Conservation (phyloP, 2,113 vertebrate genomes). For the Oncorhynchus masou region DNA sequence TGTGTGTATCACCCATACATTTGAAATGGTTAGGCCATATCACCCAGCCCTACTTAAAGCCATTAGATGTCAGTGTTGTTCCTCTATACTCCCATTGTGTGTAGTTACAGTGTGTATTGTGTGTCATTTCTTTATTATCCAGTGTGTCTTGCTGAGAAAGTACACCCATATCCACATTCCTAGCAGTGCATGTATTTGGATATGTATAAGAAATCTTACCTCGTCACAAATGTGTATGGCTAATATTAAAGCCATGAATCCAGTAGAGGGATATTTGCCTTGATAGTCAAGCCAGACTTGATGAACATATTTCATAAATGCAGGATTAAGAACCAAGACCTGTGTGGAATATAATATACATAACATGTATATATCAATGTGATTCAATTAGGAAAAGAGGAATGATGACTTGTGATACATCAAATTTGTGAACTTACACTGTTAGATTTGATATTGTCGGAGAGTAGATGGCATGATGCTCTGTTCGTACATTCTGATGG, state of each 20-base stretch:
- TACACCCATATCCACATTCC: not conserved
- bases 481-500: too few species aligned
- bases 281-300: too few species aligned
- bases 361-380: not conserved
- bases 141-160: not conserved
- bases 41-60: not conserved
- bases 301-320: too few species aligned
- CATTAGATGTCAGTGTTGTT: not conserved
- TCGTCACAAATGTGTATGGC: slow-evolving; percentile 51
- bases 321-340: too few species aligned
- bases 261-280: slow-evolving; percentile 32
- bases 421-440: too few species aligned
- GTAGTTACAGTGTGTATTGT: not conserved
- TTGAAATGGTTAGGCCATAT: too few species aligned
- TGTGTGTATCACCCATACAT: too few species aligned
- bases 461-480: too few species aligned
- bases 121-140: too few species aligned
- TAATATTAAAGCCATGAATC: slow-evolving; percentile 43
- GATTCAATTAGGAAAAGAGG: not conserved
- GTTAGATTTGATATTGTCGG: too few species aligned
- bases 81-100: not conserved
- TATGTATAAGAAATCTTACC: slow-evolving; percentile 7
- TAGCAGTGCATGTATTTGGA: not conserved
- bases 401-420: not conserved
- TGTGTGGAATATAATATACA: not conserved